Base-by-base conservation (phyloP, 1,140 invertebrate species). In the Drosophila tropicalis region DNA sequence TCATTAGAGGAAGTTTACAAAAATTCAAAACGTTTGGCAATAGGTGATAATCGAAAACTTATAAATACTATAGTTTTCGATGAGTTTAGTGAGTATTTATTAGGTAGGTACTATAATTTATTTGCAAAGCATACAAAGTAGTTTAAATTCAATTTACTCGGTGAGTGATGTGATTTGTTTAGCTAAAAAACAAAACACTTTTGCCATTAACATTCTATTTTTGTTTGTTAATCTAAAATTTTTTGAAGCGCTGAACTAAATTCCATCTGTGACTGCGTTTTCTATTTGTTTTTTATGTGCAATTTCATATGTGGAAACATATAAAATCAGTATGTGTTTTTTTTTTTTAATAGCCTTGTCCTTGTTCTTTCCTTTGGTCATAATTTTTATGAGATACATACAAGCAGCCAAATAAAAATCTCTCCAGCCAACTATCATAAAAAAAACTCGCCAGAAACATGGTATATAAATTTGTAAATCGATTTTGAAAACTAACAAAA, bases 401-500 rank as follows among this genome's bases (percentile, higher is more conserved):
- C 56, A 58, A 58, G 56, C 56, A 58, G 15, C 29, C 36, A 58
- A 58, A 58, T 58, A 58, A 58, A 58, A 58, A 58, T 51, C 44
- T 9, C 22, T 4, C 1, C 34, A 25, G 29, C 5, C 61, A 58
- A 62, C 64, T 36, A 32, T 32, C 29, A 29, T 29, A 29, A 6
- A 61, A 36, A 66, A 70, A 62, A 70, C 7, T n/a, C 47, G 61
- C 64, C 36, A 61, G 17, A 32, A 22, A 17, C 61, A 34, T 63
- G 67, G 74, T 75, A 70, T 60, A 78, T 82, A 78, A 73, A 74
- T 81, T 82, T 82, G 67, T 68, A 82, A 82, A 82, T 82, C 80
- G 80, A 82, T 82, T 82, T 78, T 60, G 67, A 67, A 82, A 82
- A 82, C 79, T 75, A 71, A 82, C 79, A 82, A 75, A 78, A 82